Evolutionary conservation across 2,797 vertebrate species (phyloP), one percentile per base, ranked within the genome.

Genomic region (Danio kyathit): DNA sequence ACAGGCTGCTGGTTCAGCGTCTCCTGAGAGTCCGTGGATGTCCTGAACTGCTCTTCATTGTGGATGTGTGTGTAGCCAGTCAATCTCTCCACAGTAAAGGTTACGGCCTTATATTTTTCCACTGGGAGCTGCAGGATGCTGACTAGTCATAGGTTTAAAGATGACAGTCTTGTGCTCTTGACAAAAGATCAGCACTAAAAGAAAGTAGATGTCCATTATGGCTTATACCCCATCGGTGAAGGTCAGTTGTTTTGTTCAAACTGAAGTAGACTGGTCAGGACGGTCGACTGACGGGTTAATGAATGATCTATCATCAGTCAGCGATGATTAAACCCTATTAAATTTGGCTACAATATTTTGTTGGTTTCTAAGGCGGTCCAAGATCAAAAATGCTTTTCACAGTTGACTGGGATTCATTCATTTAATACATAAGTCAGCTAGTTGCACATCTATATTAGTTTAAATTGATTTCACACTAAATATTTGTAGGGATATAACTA

Each of bases 81-180:
- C 66, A 61, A 76, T 11, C 56, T 51, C 44, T 61, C 7, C 43
- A 48, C 9, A 21, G 57, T 63, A 61, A 43, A 79, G 46, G 76
- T 29, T 79, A 71, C 6, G 11, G 13, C 44, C 66, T 63, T 43
- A 79, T 79, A 51, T 60, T 79, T 69, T 7, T 60, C 65, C 43
- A 69, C 65, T 41, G 64, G 43, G 64, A 66, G 52, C 52, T 40
- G 10, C 19, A 38, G 10, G 16, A 61, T 14, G 12, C 19, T 16
- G 19, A 21, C 54, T 41, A 70, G 29, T 40, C 38, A 60, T 41
- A 9, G 29, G 56, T 60, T 40, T 8, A 29, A 7, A 48, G 51
- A 40, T 46, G 63, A 46, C 16, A 7, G 7, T 51, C 3, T 57
- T 57, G 12, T 41, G 44, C 44, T 40, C 60, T 19, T 40, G 13